These are phyloP conservation scores for Petrocephalus schoutedeni DNA, from an alignment of 2,797 vertebrate species.

Conservation along the genomic window DNA sequence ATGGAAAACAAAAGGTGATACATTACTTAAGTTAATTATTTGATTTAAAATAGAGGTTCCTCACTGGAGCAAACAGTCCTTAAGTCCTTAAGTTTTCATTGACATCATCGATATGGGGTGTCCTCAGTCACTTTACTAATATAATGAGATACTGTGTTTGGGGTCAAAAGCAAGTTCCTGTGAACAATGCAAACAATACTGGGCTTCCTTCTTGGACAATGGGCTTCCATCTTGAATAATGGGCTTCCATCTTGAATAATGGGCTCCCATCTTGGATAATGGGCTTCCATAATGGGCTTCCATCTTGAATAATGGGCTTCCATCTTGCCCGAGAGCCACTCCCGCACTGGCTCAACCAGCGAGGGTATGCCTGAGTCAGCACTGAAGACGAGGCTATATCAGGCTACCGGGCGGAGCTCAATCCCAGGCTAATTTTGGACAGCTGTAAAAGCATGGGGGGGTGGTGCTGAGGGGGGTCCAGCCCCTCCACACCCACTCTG, in stretches of 20 bases:
- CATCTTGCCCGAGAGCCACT: not conserved
- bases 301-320: not conserved
- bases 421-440: slow-evolving; percentile 57
- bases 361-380: slow-evolving; percentile 58
- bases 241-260: too few species aligned
- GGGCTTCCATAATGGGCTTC: too few species aligned
- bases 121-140: not conserved
- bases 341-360: not conserved
- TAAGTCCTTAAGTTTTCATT: not conserved
- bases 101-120: not conserved
- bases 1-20: not conserved
- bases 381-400: slow-evolving; percentile 48
- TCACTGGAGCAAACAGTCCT: not conserved
- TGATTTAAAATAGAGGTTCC: not conserved
- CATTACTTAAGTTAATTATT: not conserved
- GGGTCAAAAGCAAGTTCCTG: not conserved
- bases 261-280: too few species aligned
- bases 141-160: not conserved
- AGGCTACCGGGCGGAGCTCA: slow-evolving; percentile 44
- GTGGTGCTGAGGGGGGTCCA: too few species aligned
- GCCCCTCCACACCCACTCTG: not conserved
- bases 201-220: not conserved
- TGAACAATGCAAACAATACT: not conserved
- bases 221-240: not conserved
- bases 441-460: slow-evolving; percentile 3